These are phyloP conservation scores for Patiria miniata DNA, from an alignment of 35 echinoderm and acorn worm species.

Conservation along the genomic window DNA sequence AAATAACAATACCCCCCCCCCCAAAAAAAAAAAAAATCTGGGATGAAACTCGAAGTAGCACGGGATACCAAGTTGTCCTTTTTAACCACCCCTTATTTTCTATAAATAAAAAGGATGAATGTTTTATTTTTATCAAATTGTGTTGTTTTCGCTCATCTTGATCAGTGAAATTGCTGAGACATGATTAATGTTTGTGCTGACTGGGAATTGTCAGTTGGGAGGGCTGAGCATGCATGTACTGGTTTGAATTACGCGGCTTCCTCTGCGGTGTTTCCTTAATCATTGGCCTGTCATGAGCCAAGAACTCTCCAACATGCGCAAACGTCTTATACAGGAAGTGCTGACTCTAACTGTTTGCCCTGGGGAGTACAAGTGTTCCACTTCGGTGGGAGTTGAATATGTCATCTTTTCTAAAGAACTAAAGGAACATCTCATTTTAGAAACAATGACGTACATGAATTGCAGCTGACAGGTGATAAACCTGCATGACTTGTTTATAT, in stretches of 20 bases:
- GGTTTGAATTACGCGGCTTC: slow-evolving; percentile 18
- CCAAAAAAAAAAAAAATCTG: too few species aligned
- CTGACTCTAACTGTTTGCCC: background rate
- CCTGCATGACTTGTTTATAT: background rate
- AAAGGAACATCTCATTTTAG: background rate
- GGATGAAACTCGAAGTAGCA: too few species aligned
- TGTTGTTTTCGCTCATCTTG: too few species aligned
- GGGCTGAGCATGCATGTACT: background rate
- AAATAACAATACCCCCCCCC: too few species aligned
- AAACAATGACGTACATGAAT: background rate
- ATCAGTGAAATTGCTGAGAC: too few species aligned
- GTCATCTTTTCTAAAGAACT: background rate
- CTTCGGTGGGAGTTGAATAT: slow-evolving; percentile 1
- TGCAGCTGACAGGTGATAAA: background rate
- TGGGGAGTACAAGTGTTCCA: slow-evolving; percentile 11
- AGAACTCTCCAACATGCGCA: background rate
- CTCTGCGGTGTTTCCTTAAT: slow-evolving; percentile 10
- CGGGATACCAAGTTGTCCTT: too few species aligned
- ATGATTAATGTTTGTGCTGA: too few species aligned
- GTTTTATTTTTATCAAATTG: too few species aligned
- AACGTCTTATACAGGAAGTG: background rate
- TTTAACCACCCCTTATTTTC: too few species aligned
- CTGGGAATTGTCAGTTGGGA: too few species aligned
- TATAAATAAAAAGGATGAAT: too few species aligned
- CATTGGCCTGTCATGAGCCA: slow-evolving; percentile 14